Conservation (phyloP, 2,797 vertebrate genomes). For the Aplochiton taeniatus region DNA sequence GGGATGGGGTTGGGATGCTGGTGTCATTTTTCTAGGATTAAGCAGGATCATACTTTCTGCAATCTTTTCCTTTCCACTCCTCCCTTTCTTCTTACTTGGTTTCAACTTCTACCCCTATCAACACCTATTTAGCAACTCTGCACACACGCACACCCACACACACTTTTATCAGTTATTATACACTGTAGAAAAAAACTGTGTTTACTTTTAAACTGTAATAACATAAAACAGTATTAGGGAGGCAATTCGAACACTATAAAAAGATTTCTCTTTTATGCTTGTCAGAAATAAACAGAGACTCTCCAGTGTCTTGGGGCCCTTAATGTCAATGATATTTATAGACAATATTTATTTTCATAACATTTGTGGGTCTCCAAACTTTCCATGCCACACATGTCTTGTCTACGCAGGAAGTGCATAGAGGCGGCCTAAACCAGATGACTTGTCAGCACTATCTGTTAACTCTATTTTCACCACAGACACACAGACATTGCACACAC, state of each 20-base stretch:
- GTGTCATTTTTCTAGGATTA: constrained; percentile 51
- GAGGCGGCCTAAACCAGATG: too few species aligned
- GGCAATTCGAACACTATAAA: constrained; percentile 57
- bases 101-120: not conserved
- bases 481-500: not conserved
- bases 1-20: constrained; percentile 7
- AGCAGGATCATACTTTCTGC: constrained; percentile 42
- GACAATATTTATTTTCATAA: constrained; percentile 62
- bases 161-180: not conserved
- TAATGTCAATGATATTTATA: constrained; percentile 64
- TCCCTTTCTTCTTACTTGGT: constrained; percentile 24
- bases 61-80: constrained; percentile 17
- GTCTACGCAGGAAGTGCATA: constrained; percentile 32
- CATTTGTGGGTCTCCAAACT: constrained; percentile 50
- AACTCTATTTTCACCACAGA: not conserved
- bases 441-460: too few species aligned
- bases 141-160: not conserved
- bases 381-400: constrained; percentile 57
- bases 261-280: constrained; percentile 30
- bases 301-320: constrained; percentile 31
- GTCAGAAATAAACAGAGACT: constrained; percentile 38
- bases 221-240: constrained; percentile 39
- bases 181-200: constrained; percentile 10
- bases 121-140: not conserved
- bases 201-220: constrained; percentile 29